These are phyloP conservation scores for Drosophila trapezifrons DNA, from an alignment of 1,140 invertebrate genomes.

Conservation along the genomic window DNA sequence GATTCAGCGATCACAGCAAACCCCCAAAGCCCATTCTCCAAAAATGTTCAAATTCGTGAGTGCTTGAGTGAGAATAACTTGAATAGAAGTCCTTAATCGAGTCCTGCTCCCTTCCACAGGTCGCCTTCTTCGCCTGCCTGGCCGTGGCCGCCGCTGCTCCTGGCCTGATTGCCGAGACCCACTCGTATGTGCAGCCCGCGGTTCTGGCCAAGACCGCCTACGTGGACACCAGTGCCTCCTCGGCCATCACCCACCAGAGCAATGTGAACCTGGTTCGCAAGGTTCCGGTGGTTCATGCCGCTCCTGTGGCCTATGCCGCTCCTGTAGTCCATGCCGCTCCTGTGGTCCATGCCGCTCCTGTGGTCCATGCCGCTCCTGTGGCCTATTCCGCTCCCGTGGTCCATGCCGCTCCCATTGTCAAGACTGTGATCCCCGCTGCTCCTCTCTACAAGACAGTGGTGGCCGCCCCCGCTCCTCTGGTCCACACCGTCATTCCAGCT, in stretches of 20 bases:
- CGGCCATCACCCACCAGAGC: constrained; percentile 85
- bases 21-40: constrained; percentile 30
- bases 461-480: constrained; percentile 70
- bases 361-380: constrained; percentile 40
- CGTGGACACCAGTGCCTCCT: constrained; percentile 74
- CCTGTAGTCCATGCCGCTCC: constrained; percentile 38
- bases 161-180: constrained; percentile 69
- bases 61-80: neutral
- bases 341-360: constrained; percentile 50
- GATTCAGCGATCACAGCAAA: constrained; percentile 51
- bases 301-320: constrained; percentile 63
- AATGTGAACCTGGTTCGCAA: constrained; percentile 76
- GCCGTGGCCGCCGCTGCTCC: constrained; percentile 73
- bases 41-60: constrained; percentile 83
- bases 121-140: constrained; percentile 72
- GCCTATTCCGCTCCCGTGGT: constrained; percentile 56
- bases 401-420: constrained; percentile 52
- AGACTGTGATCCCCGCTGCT: constrained; percentile 50
- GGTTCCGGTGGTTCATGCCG: constrained; percentile 60
- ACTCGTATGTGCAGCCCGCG: constrained; percentile 70
- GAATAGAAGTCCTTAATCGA: neutral
- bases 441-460: constrained; percentile 37
- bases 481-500: constrained; percentile 54
- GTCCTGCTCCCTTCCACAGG: constrained; percentile 15
- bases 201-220: constrained; percentile 70